phyloP scores from a whole-genome alignment of 2,113 vertebrate species.

The Spilogale gracilis region DNA sequence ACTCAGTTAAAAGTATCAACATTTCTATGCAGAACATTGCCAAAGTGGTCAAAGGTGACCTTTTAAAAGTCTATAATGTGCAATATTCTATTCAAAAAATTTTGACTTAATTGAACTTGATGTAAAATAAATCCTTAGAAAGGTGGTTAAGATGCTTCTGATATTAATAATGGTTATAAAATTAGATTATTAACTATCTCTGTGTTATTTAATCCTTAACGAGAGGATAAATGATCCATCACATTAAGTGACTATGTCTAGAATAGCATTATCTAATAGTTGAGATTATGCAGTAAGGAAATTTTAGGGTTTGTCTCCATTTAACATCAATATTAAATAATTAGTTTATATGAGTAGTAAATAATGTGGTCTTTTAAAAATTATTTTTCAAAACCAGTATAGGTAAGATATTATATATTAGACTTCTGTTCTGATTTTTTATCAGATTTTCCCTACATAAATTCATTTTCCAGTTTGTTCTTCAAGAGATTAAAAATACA shows the following conservation, averaged over 20 bases:
- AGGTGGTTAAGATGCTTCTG: conserved; percentile 12
- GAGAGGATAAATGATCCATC: background rate
- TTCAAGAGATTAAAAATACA: background rate
- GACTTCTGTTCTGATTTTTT: background rate
- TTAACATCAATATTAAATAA: background rate
- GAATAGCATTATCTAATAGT: background rate
- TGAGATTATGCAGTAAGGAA: background rate
- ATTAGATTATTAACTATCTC: background rate
- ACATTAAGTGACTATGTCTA: background rate
- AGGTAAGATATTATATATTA: background rate
- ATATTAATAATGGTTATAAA: conserved; percentile 46
- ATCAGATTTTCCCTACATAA: background rate
- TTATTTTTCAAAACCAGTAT: background rate
- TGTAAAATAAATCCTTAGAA: background rate
- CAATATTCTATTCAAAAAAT: conserved; percentile 69
- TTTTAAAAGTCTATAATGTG: conserved; percentile 72
- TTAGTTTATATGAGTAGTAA: background rate
- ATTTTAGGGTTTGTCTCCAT: background rate
- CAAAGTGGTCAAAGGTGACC: background rate
- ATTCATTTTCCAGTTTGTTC: background rate
- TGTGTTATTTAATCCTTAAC: conserved; percentile 42
- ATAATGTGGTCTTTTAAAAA: background rate
- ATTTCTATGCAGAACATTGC: conserved; percentile 63
- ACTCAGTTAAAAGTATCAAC: conserved; percentile 66
- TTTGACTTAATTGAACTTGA: conserved; percentile 51